Evolutionary conservation across 2,797 vertebrate species (phyloP).

Genomic region (Geotria australis): DNA sequence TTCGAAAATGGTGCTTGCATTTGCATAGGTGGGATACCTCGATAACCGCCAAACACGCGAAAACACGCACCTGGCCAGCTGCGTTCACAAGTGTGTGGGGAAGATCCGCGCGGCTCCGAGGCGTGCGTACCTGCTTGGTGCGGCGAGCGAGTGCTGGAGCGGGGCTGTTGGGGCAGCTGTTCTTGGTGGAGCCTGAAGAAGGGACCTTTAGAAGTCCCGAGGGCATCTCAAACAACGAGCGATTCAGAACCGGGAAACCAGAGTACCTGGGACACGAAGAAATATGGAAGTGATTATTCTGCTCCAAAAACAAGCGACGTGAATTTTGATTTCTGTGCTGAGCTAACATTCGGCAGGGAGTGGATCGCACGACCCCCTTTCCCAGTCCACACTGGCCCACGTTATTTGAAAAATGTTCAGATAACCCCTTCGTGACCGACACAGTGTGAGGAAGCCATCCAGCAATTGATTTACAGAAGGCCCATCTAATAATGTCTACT

Average conservation of each 20-base stretch:
- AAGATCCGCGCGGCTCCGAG: background rate
- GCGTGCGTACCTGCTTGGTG: constrained; percentile 53
- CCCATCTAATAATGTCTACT: too few species aligned
- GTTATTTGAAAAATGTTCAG: too few species aligned
- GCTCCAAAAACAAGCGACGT: background rate
- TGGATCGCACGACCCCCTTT: background rate
- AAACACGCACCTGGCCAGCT: too few species aligned
- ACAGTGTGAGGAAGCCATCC: too few species aligned
- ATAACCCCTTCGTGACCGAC: too few species aligned
- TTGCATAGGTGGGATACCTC: too few species aligned
- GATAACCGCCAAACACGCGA: too few species aligned
- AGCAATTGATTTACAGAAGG: too few species aligned
- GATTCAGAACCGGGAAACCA: constrained; percentile 41
- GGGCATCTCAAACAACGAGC: constrained; percentile 57
- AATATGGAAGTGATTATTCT: background rate
- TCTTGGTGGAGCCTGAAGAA: constrained; percentile 32
- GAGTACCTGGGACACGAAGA: constrained; percentile 29
- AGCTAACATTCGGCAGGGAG: background rate
- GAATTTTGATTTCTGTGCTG: background rate
- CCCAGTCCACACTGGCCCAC: constrained; percentile 1
- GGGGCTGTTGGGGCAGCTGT: constrained; percentile 49
- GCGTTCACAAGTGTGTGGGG: background rate
- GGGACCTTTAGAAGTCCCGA: constrained; percentile 26
- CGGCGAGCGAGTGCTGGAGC: constrained; percentile 55
- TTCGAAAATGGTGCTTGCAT: too few species aligned